These are phyloP conservation scores for Ginglymostoma cirratum DNA, from an alignment of 2,113 vertebrate species.

Conservation along the genomic window DNA sequence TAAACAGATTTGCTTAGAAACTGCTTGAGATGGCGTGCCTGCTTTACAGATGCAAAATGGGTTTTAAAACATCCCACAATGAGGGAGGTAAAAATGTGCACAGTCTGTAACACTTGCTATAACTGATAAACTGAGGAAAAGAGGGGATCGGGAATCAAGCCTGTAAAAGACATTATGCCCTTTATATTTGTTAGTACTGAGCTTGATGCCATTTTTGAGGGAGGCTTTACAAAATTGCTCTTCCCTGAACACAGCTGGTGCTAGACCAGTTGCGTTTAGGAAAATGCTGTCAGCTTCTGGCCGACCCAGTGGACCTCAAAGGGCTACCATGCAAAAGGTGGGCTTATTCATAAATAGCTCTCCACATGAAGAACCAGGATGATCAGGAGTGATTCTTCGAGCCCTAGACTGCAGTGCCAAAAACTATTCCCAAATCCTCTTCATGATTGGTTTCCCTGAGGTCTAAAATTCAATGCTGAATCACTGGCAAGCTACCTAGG, in stretches of 20 bases:
- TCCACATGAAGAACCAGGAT: not conserved
- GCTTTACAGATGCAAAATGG: not conserved
- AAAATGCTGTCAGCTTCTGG: not conserved
- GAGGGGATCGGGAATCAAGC: not conserved
- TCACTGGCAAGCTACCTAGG: not conserved
- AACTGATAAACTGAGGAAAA: not conserved
- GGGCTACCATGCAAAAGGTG: not conserved
- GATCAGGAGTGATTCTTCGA: not conserved
- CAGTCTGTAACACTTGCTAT: not conserved
- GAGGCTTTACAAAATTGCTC: not conserved
- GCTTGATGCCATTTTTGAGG: not conserved
- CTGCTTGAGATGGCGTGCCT: not conserved
- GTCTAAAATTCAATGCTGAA: not conserved
- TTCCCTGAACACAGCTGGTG: not conserved
- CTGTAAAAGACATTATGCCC: not conserved
- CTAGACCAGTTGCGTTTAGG: not conserved
- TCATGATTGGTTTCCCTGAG: not conserved
- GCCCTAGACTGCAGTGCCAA: not conserved
- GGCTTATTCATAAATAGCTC: not conserved
- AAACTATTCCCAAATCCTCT: not conserved
- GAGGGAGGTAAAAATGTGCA: not conserved
- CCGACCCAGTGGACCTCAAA: not conserved
- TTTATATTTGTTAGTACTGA: not conserved
- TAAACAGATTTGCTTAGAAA: not conserved
- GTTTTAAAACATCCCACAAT: not conserved